phyloP scores from a whole-genome alignment of 2,113 vertebrate genomes.

The Bubo bubo region DNA sequence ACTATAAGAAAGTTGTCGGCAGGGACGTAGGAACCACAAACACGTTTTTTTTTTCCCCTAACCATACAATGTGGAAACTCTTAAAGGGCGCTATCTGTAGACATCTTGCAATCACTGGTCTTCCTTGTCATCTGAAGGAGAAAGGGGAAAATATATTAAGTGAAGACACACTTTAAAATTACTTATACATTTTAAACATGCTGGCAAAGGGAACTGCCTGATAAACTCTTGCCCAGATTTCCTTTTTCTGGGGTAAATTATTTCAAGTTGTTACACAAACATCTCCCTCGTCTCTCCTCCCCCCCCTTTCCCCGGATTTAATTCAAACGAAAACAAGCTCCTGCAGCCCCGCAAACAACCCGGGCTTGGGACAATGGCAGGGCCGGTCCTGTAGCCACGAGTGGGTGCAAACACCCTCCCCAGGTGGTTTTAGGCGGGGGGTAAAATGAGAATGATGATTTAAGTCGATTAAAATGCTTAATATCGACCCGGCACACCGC shows the following conservation, averaged over 20 bases:
- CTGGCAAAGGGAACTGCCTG: slow-evolving; percentile 70
- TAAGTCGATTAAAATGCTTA: neutral
- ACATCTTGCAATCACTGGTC: slow-evolving; percentile 74
- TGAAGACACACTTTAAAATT: slow-evolving; percentile 82
- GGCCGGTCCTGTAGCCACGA: neutral
- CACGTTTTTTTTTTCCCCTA: slow-evolving; percentile 33
- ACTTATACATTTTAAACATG: slow-evolving; percentile 79
- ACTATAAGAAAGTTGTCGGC: slow-evolving; percentile 63
- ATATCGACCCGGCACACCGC: neutral
- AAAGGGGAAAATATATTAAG: slow-evolving; percentile 80
- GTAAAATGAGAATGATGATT: fast-evolving
- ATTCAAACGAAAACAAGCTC: neutral
- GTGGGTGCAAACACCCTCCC: neutral
- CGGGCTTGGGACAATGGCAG: fast-evolving
- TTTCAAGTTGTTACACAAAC: slow-evolving; percentile 64
- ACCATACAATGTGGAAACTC: slow-evolving; percentile 77
- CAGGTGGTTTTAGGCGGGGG: fast-evolving
- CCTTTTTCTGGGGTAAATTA: slow-evolving; percentile 64
- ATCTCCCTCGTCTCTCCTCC: neutral
- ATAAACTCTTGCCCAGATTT: slow-evolving; percentile 77
- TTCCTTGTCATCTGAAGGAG: slow-evolving; percentile 79
- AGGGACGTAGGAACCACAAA: slow-evolving; percentile 70
- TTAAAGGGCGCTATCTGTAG: slow-evolving; percentile 74
- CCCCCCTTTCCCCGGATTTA: neutral
- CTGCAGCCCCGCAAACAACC: neutral